Evolutionary conservation across 2,888 invertebrate genomes (phyloP), one percentile per base, ranked within the genome.

Genomic region (Onchidella celtica): DNA sequence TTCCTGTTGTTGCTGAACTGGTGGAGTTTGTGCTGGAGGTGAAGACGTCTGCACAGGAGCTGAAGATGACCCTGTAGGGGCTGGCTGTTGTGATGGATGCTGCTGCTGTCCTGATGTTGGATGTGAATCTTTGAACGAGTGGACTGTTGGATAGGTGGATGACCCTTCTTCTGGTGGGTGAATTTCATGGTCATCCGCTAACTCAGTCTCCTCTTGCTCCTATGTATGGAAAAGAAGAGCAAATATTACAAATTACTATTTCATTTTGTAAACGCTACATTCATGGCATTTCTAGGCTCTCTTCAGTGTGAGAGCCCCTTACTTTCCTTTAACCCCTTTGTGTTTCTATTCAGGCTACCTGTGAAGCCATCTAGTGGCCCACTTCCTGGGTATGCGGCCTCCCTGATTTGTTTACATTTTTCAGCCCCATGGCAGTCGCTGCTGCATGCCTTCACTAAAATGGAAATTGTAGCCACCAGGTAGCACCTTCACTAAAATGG

Each of bases 171-270:
- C 84, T 4, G 72, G 73, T 57, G 74, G 70, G 24, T 73, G 80
- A 6, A 75, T 61, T 0, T 83, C 84, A 29, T 81, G 79, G 11
- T 83, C 84, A 21, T 84, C 82, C 3, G 59, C 82, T 29, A 83
- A 74, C 59, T 84, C 84, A 0, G 79, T 78, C 66, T 83, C 84
- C 55, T 84, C 84, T 36, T 84, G 84, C 38, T 84, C 84, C 84
- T 84, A 66, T 27, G 29, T n/a, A 14, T 27, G 24, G 65, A 2
- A 70, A 2, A 65, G 24, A 40, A 38, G 34, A 21, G 9, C 66
- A 34, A 27, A 2, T 27, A 63, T 3, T 27, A 27, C n/a, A 63
- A 27, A 63, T n/a, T 1, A 57, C 24, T 57, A 57, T 9, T 21
- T n/a, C 47, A 47, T 47, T n/a, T n/a, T n/a, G n/a, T n/a, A n/a